Conservation (phyloP, 2,797 vertebrate genomes). For the Sebastes jordani region DNA sequence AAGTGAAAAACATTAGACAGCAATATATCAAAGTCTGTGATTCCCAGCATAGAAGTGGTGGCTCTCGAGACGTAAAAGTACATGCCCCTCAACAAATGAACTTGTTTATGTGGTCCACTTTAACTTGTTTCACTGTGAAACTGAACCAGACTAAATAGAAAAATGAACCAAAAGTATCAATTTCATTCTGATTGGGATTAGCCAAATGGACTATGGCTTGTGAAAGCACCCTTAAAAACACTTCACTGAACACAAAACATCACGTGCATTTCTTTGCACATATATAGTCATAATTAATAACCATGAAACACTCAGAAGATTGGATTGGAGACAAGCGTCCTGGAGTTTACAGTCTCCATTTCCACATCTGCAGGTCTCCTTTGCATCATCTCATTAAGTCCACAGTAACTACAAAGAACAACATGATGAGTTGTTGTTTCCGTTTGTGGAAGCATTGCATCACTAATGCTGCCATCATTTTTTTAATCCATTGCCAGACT, state of each 20-base stretch:
- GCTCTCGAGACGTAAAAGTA: too few relatives aligned
- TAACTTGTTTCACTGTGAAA: too few relatives aligned
- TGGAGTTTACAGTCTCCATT: not conserved
- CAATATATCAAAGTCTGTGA: too few relatives aligned
- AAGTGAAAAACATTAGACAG: too few relatives aligned
- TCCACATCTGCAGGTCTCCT: not conserved
- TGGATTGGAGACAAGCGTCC: not conserved
- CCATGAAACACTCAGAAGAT: not conserved
- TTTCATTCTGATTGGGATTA: rapidly evolving
- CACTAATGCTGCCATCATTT: not conserved
- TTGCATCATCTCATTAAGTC: not conserved
- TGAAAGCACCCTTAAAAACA: too few relatives aligned
- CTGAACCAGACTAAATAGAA: too few relatives aligned
- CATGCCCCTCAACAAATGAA: too few relatives aligned
- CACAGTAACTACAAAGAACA: not conserved
- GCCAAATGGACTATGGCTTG: too few relatives aligned
- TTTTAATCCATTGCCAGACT: not conserved
- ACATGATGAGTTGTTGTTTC: not conserved
- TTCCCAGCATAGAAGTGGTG: too few relatives aligned
- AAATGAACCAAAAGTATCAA: too few relatives aligned
- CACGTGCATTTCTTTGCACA: not conserved
- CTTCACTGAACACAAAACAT: not conserved
- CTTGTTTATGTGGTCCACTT: too few relatives aligned
- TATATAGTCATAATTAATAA: not conserved
- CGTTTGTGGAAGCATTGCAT: not conserved